A percentile compares a stretch with the other conserved stretches of the same genome.
Conservation (phyloP, 2,797 vertebrate species). For the Dicrostonyx torquatus region DNA sequence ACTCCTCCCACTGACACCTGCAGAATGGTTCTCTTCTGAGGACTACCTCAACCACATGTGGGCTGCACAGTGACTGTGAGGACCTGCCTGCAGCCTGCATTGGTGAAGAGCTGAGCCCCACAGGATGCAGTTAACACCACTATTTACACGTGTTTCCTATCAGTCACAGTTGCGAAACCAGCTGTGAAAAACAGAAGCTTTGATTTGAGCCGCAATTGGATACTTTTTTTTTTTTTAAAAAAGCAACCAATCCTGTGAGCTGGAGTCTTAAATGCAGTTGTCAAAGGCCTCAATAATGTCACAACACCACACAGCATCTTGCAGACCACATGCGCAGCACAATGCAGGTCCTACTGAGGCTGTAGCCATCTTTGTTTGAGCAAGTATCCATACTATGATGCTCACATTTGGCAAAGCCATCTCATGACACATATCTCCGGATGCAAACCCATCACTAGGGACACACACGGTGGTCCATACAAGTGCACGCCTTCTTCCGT, state of each 20-base stretch:
- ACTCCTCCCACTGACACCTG: background rate
- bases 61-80: background rate
- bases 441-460: too few relatives aligned
- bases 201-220: slow-evolving; percentile 2
- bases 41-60: background rate
- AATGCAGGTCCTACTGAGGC: background rate
- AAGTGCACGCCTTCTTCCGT: background rate
- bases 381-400: background rate
- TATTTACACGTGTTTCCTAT: slow-evolving; percentile 21
- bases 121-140: background rate
- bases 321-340: too few relatives aligned
- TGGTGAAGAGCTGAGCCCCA: background rate
- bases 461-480: background rate
- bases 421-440: background rate
- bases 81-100: background rate
- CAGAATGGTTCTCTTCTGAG: background rate
- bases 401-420: background rate
- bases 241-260: background rate
- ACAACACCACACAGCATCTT: too few relatives aligned
- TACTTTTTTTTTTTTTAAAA: slow-evolving; percentile 13
- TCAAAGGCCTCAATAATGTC: background rate
- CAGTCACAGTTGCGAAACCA: slow-evolving; percentile 29
- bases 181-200: slow-evolving; percentile 11
- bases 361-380: background rate
- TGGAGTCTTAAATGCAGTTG: background rate